Evolutionary conservation across 2,797 vertebrate species (phyloP).

Genomic region (Danio albolineatus): DNA sequence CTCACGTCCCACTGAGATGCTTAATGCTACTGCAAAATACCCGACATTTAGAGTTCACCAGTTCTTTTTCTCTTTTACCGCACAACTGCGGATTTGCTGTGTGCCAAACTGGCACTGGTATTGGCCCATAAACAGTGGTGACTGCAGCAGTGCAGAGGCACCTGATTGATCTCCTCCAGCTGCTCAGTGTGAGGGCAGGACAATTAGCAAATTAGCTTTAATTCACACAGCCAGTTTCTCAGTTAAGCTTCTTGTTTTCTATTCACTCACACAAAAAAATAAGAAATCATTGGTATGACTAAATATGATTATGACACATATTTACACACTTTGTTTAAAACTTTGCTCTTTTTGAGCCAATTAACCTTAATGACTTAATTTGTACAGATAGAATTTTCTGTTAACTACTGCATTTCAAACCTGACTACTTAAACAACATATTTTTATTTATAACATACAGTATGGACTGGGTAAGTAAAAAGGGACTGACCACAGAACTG

Average conservation of each 20-base stretch:
- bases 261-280: conserved; percentile 14
- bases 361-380: no score
- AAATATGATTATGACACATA: no score
- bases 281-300: no score
- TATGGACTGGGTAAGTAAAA: no score
- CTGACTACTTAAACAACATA: no score
- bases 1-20: conserved; percentile 52
- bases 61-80: conserved; percentile 36
- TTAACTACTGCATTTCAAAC: no score
- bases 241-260: conserved; percentile 36
- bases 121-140: conserved; percentile 44
- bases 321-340: no score
- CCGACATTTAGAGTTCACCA: conserved; percentile 46
- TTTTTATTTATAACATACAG: no score
- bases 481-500: no score
- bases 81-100: conserved; percentile 31
- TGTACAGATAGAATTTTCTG: no score
- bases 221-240: conserved; percentile 64
- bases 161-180: conserved; percentile 52
- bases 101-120: conserved; percentile 51
- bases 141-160: conserved; percentile 37
- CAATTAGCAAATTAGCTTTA: conserved; percentile 74
- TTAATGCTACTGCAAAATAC: conserved; percentile 65
- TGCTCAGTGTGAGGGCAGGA: conserved; percentile 25
- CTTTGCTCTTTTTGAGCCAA: no score